Conservation (phyloP, 2,113 vertebrate species). For the Hippoglossus stenolepis region DNA sequence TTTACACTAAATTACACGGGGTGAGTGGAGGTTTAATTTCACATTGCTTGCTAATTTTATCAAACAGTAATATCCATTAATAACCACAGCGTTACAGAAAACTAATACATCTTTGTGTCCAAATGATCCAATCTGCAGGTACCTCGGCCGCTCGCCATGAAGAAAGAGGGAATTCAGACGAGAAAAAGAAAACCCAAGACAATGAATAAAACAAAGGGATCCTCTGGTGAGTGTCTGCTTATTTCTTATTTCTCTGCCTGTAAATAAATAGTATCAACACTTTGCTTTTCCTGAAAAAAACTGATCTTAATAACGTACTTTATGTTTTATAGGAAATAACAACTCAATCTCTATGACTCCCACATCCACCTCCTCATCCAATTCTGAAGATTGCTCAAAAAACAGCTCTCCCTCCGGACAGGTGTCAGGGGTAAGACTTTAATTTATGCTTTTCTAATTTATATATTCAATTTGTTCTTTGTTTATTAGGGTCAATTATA, state of each 20-base stretch:
- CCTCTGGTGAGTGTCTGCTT: constrained; percentile 85
- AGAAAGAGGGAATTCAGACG: constrained; percentile 99
- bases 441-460: background rate
- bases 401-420: constrained; percentile 90
- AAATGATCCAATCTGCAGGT: constrained; percentile 82
- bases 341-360: constrained; percentile 96
- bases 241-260: background rate
- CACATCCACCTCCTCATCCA: constrained; percentile 95
- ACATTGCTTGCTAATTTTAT: rapidly evolving
- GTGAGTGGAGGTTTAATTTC: constrained; percentile 76
- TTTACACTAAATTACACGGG: constrained; percentile 98
- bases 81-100: background rate
- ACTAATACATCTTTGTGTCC: background rate
- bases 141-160: constrained; percentile 97
- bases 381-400: constrained; percentile 96
- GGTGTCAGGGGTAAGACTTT: constrained; percentile 87
- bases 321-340: constrained; percentile 85
- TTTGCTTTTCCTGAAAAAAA: background rate
- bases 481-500: background rate
- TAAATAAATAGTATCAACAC: background rate
- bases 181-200: constrained; percentile 99
- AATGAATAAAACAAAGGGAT: constrained; percentile 93
- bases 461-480: background rate
- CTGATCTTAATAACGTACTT: background rate
- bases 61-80: background rate